Conservation (phyloP, 2,113 vertebrate genomes). For the Ammodytes marinus region DNA sequence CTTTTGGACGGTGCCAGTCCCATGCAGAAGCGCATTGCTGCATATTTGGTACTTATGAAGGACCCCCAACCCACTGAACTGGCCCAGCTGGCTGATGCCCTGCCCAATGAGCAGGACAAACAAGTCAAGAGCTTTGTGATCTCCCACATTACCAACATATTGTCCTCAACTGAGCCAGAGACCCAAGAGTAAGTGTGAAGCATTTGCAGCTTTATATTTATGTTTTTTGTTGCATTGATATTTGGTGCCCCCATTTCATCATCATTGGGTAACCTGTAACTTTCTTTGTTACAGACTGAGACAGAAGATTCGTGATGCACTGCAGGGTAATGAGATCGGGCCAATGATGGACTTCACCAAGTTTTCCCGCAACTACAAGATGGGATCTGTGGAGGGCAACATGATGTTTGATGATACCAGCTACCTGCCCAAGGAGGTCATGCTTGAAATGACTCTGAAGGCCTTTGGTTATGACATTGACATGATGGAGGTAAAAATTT, state of each 20-base stretch:
- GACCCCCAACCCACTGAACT: conserved; percentile 86
- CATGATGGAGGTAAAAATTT: conserved; percentile 91
- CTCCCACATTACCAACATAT: conserved; percentile 92
- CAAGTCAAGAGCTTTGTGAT: conserved; percentile 93
- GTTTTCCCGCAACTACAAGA: conserved; percentile 91
- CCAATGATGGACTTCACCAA: conserved; percentile 85
- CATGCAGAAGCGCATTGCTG: conserved; percentile 90
- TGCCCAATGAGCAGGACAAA: conserved; percentile 83
- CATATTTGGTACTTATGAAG: conserved; percentile 95
- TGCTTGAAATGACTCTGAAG: conserved; percentile 93
- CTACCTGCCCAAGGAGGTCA: conserved; percentile 91
- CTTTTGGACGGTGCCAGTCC: conserved; percentile 82
- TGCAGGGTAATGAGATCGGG: conserved; percentile 86
- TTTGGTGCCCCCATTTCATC: not conserved
- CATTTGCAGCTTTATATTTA: not conserved
- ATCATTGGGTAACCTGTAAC: not conserved
- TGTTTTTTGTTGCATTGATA: not conserved
- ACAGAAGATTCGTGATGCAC: conserved; percentile 82
- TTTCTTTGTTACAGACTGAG: conserved; percentile 83
- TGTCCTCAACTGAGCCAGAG: conserved; percentile 86
- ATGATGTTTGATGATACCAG: conserved; percentile 90
- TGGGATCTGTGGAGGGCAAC: conserved; percentile 90
- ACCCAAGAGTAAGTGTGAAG: conserved; percentile 85
- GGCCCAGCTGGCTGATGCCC: conserved; percentile 76
- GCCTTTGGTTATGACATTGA: conserved; percentile 88